Evolutionary conservation across 2,797 vertebrate genomes (phyloP).

Genomic region (Novumbra hubbsi): DNA sequence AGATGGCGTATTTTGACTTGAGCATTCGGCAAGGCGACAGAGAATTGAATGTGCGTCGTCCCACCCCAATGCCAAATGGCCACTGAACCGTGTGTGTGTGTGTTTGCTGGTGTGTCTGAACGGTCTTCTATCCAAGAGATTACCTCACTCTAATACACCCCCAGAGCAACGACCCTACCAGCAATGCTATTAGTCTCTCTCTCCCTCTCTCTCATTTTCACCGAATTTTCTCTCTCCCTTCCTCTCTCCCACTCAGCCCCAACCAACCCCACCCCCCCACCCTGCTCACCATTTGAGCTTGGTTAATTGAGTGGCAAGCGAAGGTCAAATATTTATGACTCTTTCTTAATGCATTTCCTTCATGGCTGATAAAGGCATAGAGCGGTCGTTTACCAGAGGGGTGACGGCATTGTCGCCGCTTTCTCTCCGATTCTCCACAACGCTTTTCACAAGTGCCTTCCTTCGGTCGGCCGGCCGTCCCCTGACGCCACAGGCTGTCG

Average conservation of each 20-base stretch:
- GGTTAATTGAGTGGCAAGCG: neutral
- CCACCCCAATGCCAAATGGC: conserved; percentile 12
- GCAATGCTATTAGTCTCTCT: conserved; percentile 6
- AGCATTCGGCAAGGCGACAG: too few relatives aligned
- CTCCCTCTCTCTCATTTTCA: neutral
- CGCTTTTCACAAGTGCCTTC: too few relatives aligned
- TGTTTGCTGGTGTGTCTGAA: conserved; percentile 1
- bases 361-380: neutral
- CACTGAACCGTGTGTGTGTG: conserved; percentile 2
- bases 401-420: neutral
- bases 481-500: neutral
- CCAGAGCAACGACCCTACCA: neutral
- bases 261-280: neutral
- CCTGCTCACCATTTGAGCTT: conserved; percentile 4
- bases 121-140: conserved; percentile 16
- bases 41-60: neutral
- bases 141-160: conserved; percentile 24
- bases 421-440: neutral
- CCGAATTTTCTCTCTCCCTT: neutral
- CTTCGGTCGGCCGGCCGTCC: too few relatives aligned
- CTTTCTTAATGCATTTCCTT: neutral
- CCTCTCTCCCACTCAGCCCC: neutral
- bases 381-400: neutral
- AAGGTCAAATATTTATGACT: neutral
- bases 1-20: too few relatives aligned